Evolutionary conservation across 2,797 vertebrate species (phyloP).

Genomic region (Anomalospiza imberbis): DNA sequence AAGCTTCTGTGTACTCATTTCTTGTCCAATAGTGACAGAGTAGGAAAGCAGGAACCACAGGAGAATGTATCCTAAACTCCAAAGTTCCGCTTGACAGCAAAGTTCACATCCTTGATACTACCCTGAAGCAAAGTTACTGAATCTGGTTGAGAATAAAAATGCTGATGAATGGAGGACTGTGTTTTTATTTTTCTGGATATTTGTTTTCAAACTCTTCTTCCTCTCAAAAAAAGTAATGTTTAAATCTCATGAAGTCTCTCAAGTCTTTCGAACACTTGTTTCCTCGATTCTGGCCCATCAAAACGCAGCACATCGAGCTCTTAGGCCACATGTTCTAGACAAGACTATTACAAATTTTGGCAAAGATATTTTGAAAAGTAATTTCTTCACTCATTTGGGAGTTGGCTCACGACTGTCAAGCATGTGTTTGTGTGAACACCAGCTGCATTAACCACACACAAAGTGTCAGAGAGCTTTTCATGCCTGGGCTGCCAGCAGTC

Average conservation of each 20-base stretch:
- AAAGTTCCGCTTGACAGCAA: too few species aligned
- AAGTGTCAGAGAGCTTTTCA: fast-evolving
- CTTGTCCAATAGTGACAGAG: too few species aligned
- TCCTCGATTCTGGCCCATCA: not conserved
- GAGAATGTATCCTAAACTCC: not conserved
- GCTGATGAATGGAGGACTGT: not conserved
- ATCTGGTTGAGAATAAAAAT: not conserved
- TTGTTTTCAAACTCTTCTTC: not conserved
- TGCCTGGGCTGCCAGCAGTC: not conserved
- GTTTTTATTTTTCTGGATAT: not conserved
- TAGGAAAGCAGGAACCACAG: not conserved
- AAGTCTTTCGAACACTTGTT: not conserved
- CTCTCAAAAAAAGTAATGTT: not conserved
- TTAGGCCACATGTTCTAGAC: not conserved
- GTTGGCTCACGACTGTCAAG: not conserved
- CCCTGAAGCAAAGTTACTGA: not conserved
- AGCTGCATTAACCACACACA: not conserved
- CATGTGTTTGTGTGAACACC: fast-evolving
- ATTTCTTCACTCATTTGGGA: not conserved
- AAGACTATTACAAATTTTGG: not conserved
- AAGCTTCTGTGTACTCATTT: too few species aligned
- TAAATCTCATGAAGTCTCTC: not conserved
- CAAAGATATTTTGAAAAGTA: not conserved
- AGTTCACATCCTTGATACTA: not conserved
- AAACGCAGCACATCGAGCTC: not conserved